Conservation (phyloP, 1,140 invertebrate genomes). For the Heliconius nattereri region DNA sequence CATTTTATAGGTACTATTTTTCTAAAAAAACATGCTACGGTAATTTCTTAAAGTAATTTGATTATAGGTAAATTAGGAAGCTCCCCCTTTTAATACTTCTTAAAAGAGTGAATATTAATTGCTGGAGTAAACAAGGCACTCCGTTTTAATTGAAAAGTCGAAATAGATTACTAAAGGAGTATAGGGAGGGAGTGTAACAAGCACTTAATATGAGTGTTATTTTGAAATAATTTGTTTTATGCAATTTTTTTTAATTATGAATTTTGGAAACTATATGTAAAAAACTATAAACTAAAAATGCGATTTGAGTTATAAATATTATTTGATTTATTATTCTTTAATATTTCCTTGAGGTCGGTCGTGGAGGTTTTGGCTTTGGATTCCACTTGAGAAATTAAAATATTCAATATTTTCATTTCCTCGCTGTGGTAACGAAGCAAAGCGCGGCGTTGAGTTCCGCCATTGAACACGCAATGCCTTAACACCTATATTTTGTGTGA, state of each 20-base stretch:
- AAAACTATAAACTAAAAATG: too few species aligned
- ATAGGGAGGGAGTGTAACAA: not conserved
- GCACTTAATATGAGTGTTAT: not conserved
- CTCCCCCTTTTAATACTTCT: conserved; percentile 2
- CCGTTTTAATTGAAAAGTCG: not conserved
- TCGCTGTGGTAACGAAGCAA: too few species aligned
- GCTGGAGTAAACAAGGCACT: conserved; percentile 3
- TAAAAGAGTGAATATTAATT: not conserved
- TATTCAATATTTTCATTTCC: too few species aligned
- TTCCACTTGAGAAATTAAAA: too few species aligned
- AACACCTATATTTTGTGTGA: too few species aligned
- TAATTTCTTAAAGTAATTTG: not conserved
- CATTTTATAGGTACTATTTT: not conserved
- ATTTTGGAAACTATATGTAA: not conserved
- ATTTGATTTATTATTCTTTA: too few species aligned
- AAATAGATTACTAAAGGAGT: not conserved
- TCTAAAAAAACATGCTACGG: not conserved
- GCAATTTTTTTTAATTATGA: too few species aligned
- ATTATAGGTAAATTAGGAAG: not conserved
- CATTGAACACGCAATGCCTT: too few species aligned
- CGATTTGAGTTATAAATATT: too few species aligned
- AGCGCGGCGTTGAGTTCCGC: too few species aligned
- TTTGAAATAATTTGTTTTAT: not conserved
- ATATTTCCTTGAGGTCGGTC: too few species aligned
- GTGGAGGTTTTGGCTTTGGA: too few species aligned